A percentile compares a stretch with the other conserved stretches of the same genome.
Conservation (phyloP, 2,113 vertebrate species). For the Rhagologus leucostigma region DNA sequence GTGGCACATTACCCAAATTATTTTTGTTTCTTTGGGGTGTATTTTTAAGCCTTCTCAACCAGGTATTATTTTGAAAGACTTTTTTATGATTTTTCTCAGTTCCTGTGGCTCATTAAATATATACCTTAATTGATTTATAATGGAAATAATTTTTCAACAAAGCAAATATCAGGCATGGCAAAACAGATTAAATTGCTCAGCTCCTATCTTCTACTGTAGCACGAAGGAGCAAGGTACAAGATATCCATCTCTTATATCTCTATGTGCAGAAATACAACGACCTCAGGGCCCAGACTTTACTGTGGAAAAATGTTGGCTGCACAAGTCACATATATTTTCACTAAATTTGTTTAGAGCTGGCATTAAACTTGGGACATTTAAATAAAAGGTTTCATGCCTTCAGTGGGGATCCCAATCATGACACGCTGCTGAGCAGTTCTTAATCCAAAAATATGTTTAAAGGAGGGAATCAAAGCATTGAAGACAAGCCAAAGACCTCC, state of each 20-base stretch:
- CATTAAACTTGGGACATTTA: not conserved
- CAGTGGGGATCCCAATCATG: not conserved
- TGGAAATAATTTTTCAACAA: not conserved
- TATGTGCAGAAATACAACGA: not conserved
- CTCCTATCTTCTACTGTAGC: not conserved
- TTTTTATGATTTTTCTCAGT: not conserved
- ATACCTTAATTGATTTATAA: not conserved
- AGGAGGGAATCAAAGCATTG: not conserved
- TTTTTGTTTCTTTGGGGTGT: not conserved
- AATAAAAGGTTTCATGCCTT: not conserved
- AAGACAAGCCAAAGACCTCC: not conserved
- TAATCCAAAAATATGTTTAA: not conserved
- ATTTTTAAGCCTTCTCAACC: not conserved
- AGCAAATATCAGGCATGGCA: not conserved
- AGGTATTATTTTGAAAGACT: not conserved
- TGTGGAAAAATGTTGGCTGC: not conserved
- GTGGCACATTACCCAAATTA: not conserved
- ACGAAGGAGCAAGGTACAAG: not conserved
- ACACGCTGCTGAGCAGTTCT: not conserved
- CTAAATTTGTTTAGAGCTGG: not conserved
- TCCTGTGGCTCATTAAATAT: not conserved
- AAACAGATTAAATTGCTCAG: not conserved
- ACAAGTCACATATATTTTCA: not conserved
- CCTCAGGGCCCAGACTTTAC: not conserved
- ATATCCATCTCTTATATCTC: not conserved